phyloP scores from a whole-genome alignment of 2,888 invertebrate genomes.

The Troilus luridus region DNA sequence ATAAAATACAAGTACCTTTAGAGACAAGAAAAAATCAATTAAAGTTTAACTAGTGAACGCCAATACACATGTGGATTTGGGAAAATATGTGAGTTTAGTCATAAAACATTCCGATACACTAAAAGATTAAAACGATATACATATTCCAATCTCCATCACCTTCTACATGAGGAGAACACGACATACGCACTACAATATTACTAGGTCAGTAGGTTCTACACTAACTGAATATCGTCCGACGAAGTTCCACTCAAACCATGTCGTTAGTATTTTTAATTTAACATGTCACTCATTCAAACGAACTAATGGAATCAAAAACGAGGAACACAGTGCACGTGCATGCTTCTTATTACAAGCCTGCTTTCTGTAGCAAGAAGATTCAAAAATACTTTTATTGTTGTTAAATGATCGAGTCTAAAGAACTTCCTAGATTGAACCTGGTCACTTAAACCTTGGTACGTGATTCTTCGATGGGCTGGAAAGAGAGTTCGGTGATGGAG shows the following conservation, averaged over 20 bases:
- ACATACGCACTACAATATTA: neutral
- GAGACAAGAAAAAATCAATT: too few species aligned
- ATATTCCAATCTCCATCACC: neutral
- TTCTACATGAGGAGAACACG: neutral
- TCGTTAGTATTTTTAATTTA: neutral
- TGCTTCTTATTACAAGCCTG: too few species aligned
- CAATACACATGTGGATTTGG: too few species aligned
- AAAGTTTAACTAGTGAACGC: too few species aligned
- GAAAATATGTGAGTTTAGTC: too few species aligned
- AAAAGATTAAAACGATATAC: neutral
- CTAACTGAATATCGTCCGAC: neutral
- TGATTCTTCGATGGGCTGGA: too few species aligned
- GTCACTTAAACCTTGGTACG: too few species aligned
- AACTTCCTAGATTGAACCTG: too few species aligned
- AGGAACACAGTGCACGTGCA: neutral
- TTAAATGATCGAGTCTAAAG: too few species aligned
- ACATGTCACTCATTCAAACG: neutral
- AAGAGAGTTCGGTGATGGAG: too few species aligned
- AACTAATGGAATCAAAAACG: neutral
- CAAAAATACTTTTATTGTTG: too few species aligned
- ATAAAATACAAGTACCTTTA: neutral
- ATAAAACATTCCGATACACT: neutral
- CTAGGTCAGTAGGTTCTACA: neutral
- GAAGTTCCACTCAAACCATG: neutral
- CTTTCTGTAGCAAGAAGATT: neutral